phyloP scores from a whole-genome alignment of 2,113 vertebrate species.

The Miniopterus natalensis region DNA sequence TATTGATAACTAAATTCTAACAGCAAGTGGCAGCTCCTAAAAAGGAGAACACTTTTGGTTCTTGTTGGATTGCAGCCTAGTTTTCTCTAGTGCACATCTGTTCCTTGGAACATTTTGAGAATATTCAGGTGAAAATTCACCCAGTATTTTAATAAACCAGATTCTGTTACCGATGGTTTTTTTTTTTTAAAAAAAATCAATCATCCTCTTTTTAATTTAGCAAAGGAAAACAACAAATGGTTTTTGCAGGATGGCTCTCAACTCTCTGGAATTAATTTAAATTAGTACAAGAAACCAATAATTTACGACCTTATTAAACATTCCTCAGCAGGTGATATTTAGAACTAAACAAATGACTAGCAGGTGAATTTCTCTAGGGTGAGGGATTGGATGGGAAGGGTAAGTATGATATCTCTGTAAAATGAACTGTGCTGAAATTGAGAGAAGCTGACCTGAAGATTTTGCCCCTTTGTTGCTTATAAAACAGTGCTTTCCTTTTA shows the following conservation, averaged over 20 bases:
- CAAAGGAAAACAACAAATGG: conserved; percentile 39
- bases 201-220: conserved; percentile 58
- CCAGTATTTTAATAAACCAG: conserved; percentile 53
- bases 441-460: background rate
- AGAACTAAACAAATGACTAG: background rate
- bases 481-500: background rate
- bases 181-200: background rate
- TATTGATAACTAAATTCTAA: conserved; percentile 70
- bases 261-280: conserved; percentile 68
- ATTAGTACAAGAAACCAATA: conserved; percentile 17
- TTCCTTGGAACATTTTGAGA: conserved; percentile 66
- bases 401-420: background rate
- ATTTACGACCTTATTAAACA: conserved; percentile 49
- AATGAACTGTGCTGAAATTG: background rate
- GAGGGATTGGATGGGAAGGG: background rate
- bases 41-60: conserved; percentile 56
- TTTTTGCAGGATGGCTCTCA: conserved; percentile 41
- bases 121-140: conserved; percentile 74
- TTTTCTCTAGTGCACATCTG: conserved; percentile 70
- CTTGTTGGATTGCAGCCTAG: conserved; percentile 64
- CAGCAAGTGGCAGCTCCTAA: conserved; percentile 61
- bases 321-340: background rate
- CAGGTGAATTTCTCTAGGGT: background rate
- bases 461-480: background rate
- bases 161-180: conserved; percentile 48